Percentiles rank a stretch among this genome's conserved stretches.
phyloP scores from a whole-genome alignment of 92 coral and sea anemone species.

The Zoanthus sociatus region DNA sequence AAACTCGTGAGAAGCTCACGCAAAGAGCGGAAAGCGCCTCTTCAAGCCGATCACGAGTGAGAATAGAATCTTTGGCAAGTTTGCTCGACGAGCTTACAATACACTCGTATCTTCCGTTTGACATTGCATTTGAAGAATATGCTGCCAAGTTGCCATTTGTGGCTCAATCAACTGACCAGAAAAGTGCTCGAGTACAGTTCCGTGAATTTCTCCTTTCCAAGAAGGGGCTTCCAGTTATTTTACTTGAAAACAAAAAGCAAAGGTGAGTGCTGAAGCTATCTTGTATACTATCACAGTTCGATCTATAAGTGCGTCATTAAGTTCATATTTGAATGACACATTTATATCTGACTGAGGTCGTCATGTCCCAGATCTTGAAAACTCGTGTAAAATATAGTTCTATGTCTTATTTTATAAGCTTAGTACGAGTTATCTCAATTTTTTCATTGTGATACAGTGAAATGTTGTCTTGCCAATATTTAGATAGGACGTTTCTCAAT shows the following conservation, averaged over 20 bases:
- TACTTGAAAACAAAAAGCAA: constrained; percentile 26
- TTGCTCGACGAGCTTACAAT: constrained; percentile 41
- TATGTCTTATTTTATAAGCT: constrained; percentile 1
- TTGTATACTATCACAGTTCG: constrained; percentile 4
- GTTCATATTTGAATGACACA: not conserved
- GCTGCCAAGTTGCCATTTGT: constrained; percentile 39
- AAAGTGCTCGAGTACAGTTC: constrained; percentile 47
- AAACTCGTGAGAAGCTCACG: constrained; percentile 15
- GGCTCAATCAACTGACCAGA: constrained; percentile 14
- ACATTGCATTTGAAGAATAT: constrained; percentile 39
- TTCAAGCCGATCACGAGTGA: constrained; percentile 40
- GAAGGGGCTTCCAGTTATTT: constrained; percentile 45
- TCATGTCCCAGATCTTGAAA: constrained; percentile 4
- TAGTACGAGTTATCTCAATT: not conserved
- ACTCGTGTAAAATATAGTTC: constrained; percentile 3
- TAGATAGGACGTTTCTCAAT: not conserved
- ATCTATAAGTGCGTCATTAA: constrained; percentile 3
- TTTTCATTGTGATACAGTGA: not conserved
- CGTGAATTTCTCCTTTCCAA: constrained; percentile 44
- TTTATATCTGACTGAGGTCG: constrained; percentile 1
- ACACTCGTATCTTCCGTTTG: constrained; percentile 39
- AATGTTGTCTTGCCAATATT: not conserved
- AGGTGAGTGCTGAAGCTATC: constrained; percentile 37
- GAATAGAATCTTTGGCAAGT: constrained; percentile 35
- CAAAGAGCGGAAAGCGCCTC: constrained; percentile 21